Evolutionary conservation across 1,140 invertebrate genomes (phyloP).

Genomic region (Mylabris phalerata): DNA sequence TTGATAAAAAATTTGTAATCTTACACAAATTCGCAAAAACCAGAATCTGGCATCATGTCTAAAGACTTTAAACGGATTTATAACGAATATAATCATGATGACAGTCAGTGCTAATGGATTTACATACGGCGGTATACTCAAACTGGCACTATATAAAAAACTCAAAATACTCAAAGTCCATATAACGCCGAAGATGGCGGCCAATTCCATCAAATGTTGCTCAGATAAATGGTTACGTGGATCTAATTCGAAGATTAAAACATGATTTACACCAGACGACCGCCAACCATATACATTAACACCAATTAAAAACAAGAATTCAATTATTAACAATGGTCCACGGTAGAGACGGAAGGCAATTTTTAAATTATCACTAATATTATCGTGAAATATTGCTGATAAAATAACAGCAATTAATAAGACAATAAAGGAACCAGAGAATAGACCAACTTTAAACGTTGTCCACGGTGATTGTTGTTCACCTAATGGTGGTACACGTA

Average conservation of each 20-base stretch:
- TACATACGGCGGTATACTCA: conserved; percentile 72
- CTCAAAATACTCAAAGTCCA: conserved; percentile 67
- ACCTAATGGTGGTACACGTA: conserved; percentile 78
- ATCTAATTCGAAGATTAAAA: conserved; percentile 89
- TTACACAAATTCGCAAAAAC: conserved; percentile 45
- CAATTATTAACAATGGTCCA: conserved; percentile 72
- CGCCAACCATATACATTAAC: conserved; percentile 88
- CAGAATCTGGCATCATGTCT: conserved; percentile 69
- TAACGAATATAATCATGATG: conserved; percentile 64
- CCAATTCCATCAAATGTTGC: conserved; percentile 82
- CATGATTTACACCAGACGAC: conserved; percentile 85
- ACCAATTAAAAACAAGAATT: conserved; percentile 80
- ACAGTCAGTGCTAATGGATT: conserved; percentile 67
- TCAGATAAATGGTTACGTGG: conserved; percentile 81
- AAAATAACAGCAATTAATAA: conserved; percentile 65
- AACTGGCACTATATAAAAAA: conserved; percentile 60
- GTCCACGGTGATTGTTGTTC: conserved; percentile 78
- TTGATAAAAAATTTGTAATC: neutral
- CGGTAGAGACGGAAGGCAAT: conserved; percentile 66
- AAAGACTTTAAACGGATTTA: conserved; percentile 76
- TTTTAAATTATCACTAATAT: conserved; percentile 44
- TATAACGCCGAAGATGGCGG: conserved; percentile 75
- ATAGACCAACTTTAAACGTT: conserved; percentile 78
- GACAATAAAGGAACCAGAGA: conserved; percentile 75
- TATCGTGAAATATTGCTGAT: conserved; percentile 46